phyloP scores from a whole-genome alignment of 2,888 invertebrate species.

The Timema podura region DNA sequence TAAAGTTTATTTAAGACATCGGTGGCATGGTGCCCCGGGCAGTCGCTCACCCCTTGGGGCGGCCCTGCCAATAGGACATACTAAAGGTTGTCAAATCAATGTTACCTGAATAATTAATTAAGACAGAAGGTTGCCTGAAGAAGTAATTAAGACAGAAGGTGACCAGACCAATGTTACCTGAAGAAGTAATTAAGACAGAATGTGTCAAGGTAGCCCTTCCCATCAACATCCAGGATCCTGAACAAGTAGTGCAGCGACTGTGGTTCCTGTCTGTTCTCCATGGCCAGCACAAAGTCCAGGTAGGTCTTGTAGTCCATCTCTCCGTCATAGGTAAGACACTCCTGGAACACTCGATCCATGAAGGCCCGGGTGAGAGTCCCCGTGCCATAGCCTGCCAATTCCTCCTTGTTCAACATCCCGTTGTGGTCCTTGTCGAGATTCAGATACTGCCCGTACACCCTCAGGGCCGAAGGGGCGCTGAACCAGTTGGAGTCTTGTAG shows the following conservation, averaged over 20 bases:
- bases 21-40: no score
- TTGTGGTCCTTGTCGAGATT: slow-evolving; percentile 92
- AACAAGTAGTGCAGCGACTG: slow-evolving; percentile 90
- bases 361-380: slow-evolving; percentile 89
- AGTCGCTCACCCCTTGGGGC: no score
- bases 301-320: slow-evolving; percentile 98
- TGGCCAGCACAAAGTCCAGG: slow-evolving; percentile 86
- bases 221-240: slow-evolving; percentile 83
- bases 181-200: slow-evolving; percentile 93
- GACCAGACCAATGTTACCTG: slow-evolving; percentile 44
- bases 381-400: slow-evolving; percentile 86
- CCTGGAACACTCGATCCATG: slow-evolving; percentile 89
- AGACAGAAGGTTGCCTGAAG: slow-evolving; percentile 54
- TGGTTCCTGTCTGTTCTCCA: slow-evolving; percentile 88
- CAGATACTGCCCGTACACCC: slow-evolving; percentile 91
- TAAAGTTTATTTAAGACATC: no score
- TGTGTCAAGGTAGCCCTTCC: slow-evolving; percentile 80
- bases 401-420: slow-evolving; percentile 90
- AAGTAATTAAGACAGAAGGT: slow-evolving; percentile 68
- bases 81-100: no score
- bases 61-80: no score
- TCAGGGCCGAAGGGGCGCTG: slow-evolving; percentile 79
- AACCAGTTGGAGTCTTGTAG: slow-evolving; percentile 88
- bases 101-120: no score
- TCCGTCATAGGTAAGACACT: slow-evolving; percentile 89